A percentile compares a stretch with the other conserved stretches of the same genome.
Evolutionary conservation across 2,113 vertebrate genomes (phyloP).

Genomic region (Paradoxurus hermaphroditus): DNA sequence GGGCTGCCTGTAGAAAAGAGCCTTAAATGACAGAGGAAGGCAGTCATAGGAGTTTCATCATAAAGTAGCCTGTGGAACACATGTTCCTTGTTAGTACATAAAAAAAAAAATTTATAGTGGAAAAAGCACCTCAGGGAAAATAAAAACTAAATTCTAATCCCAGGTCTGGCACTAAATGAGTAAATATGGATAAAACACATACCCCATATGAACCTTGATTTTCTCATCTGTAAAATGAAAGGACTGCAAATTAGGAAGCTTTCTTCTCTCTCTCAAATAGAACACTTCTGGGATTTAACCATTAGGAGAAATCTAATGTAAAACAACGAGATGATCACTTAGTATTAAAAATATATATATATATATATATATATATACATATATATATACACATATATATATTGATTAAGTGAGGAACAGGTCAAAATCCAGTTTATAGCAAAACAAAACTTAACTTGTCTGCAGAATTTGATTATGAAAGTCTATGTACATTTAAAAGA

Average conservation of each 20-base stretch:
- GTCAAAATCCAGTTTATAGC: slow-evolving; percentile 24
- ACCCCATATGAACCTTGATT: neutral
- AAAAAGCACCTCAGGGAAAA: neutral
- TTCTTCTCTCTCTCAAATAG: slow-evolving; percentile 32
- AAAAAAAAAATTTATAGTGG: neutral
- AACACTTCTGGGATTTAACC: neutral
- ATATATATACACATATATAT: neutral
- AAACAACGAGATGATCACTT: slow-evolving; percentile 1
- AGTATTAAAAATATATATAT: neutral
- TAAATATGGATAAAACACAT: neutral
- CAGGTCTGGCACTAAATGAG: neutral
- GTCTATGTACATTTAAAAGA: slow-evolving; percentile 30
- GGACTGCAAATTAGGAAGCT: neutral
- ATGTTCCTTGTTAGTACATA: neutral
- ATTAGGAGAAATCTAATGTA: neutral
- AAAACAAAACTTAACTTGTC: slow-evolving; percentile 55
- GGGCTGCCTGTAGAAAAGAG: neutral
- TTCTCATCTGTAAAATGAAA: slow-evolving; percentile 26
- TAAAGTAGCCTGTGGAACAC: neutral
- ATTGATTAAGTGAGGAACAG: neutral
- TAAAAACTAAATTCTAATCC: slow-evolving; percentile 22
- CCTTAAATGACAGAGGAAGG: neutral
- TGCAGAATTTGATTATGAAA: slow-evolving; percentile 49
- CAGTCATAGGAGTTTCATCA: neutral
- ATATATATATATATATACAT: neutral